Evolutionary conservation across 2,113 vertebrate species (phyloP).

Genomic region (Potamarius usumacintae): DNA sequence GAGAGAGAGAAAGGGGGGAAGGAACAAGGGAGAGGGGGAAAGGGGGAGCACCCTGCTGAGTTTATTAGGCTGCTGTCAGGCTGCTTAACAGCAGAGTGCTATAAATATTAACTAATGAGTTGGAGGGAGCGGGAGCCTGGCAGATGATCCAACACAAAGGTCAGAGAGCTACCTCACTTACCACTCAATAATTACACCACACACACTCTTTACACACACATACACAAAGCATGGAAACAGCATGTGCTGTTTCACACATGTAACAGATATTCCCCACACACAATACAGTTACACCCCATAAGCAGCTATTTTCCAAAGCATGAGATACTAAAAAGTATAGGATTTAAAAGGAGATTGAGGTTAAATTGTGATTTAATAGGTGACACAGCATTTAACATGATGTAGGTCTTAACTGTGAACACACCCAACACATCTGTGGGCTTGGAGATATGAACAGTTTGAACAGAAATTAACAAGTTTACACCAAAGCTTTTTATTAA

Average conservation of each 20-base stretch:
- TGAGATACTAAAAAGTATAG: background rate
- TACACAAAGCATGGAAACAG: background rate
- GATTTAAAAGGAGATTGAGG: background rate
- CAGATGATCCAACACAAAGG: slow-evolving; percentile 46
- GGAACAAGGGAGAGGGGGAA: background rate
- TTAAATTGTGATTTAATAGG: background rate
- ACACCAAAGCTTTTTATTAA: background rate
- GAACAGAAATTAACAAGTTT: background rate
- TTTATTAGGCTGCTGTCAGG: slow-evolving; percentile 56
- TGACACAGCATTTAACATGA: background rate
- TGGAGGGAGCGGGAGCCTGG: slow-evolving; percentile 8
- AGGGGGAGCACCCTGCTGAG: slow-evolving; percentile 30
- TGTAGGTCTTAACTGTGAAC: no score
- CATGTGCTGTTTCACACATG: background rate
- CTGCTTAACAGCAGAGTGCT: slow-evolving; percentile 45
- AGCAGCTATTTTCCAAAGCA: background rate
- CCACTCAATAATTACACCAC: slow-evolving; percentile 35
- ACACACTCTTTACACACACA: slow-evolving; percentile 5
- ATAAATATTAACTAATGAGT: slow-evolving; percentile 59
- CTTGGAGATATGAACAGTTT: background rate
- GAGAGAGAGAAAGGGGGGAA: background rate
- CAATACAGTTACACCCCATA: background rate
- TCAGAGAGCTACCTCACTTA: slow-evolving; percentile 13
- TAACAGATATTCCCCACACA: background rate
- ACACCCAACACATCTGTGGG: no score